Conservation (phyloP, 2,888 invertebrate genomes). For the Patella depressa region DNA sequence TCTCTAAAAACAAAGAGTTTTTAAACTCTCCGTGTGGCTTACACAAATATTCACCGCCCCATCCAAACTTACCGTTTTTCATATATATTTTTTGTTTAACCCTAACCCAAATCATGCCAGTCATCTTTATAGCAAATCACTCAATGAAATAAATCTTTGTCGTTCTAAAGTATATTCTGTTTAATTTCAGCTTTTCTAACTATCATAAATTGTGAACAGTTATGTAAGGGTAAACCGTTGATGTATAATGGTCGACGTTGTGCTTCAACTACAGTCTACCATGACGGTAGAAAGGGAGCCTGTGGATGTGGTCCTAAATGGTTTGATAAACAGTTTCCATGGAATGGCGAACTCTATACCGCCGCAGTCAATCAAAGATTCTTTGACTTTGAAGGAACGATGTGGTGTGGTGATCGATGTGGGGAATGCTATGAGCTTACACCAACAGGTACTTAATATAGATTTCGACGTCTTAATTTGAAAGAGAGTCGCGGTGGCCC, state of each 20-base stretch:
- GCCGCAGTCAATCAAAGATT: constrained; percentile 50
- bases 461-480: too few species aligned
- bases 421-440: constrained; percentile 55
- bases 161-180: too few species aligned
- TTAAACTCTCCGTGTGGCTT: too few species aligned
- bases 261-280: constrained; percentile 55
- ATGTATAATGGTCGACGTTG: constrained; percentile 52
- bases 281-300: constrained; percentile 53
- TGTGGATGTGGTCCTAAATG: constrained; percentile 46
- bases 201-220: background rate
- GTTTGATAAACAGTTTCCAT: constrained; percentile 42
- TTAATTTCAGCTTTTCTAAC: too few species aligned
- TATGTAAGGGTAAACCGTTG: constrained; percentile 2
- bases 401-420: constrained; percentile 53
- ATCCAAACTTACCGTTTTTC: too few species aligned
- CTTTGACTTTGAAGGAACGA: constrained; percentile 36
- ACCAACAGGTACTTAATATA: constrained; percentile 42
- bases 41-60: too few species aligned
- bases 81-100: too few species aligned
- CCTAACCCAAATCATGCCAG: too few species aligned
- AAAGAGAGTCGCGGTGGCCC: too few species aligned
- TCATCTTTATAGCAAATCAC: too few species aligned
- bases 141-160: too few species aligned
- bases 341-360: constrained; percentile 45
- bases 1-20: too few species aligned